Base-by-base conservation (phyloP, 2,888 invertebrate species). In the Phoronis australis region DNA sequence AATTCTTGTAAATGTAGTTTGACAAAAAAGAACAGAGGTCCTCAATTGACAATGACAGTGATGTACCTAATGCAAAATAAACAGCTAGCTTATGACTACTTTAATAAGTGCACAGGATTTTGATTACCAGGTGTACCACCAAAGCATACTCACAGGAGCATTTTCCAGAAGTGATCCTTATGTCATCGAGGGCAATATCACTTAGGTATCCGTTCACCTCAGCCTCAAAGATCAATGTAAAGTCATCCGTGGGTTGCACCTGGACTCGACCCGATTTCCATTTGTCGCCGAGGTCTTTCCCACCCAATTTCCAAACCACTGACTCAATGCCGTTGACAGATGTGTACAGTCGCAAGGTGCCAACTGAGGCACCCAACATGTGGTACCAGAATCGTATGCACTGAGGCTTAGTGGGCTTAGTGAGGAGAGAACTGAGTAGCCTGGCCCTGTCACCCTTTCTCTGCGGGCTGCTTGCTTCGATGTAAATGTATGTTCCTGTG, bases 151-250 rank as follows among this genome's bases (percentile, higher is more conserved):
- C 51, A 65, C 65, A 42, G 50, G 52, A 42, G 57, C 66, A 66
- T 9, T 42, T 50, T 22, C 59, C 50, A 15, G 49, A 43, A 3
- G 51, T 51, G 15, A 64, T 47, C 5, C 47, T 37, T 15, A 66
- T 48, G 46, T 69, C 69, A 54, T 69, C 69, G 15, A 69, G 31
- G 3, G 67, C 69, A 4, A 69, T 65, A 42, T 66, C 67, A n/a
- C 69, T 65, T 21, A 39, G 37, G 2, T 48, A 15, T 20, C 65
- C 61, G 45, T 12, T 55, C 1, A 64, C 68, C 22, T 61, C 55
- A n/a, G n/a, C n/a, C n/a, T n/a, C n/a, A n/a, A n/a, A n/a, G n/a
- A n/a, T n/a, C n/a, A n/a, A n/a, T n/a, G n/a, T n/a, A n/a, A n/a
- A n/a, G n/a, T n/a, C n/a, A n/a, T n/a, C n/a, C n/a, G n/a, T n/a